Percentiles rank a stretch among this genome's conserved stretches.
Conservation (phyloP, 2,113 vertebrate genomes). For the Ursus arctos region DNA sequence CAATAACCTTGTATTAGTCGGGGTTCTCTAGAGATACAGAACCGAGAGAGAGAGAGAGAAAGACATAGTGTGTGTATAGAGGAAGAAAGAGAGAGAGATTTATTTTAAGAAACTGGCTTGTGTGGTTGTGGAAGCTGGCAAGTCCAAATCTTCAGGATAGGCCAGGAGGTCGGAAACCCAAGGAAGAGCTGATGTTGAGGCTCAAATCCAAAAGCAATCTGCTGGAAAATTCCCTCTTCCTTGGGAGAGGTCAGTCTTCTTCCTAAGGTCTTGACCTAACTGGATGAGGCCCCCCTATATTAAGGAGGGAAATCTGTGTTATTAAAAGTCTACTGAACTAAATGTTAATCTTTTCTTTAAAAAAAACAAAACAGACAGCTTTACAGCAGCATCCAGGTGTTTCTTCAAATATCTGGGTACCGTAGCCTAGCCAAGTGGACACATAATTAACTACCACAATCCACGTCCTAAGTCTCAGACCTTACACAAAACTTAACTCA, state of each 20-base stretch:
- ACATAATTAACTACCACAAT: slow-evolving; percentile 2
- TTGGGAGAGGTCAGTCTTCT: neutral
- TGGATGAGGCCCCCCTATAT: neutral
- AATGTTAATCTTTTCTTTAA: neutral
- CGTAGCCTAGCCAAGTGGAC: neutral
- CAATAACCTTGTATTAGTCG: neutral
- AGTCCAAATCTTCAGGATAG: neutral
- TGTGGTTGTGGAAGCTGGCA: neutral
- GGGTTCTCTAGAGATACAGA: neutral
- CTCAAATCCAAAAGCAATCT: neutral
- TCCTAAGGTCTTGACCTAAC: neutral
- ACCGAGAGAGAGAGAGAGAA: neutral
- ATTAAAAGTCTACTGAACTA: neutral
- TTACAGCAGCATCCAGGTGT: neutral
- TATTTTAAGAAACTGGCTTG: slow-evolving; percentile 16
- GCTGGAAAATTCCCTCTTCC: neutral
- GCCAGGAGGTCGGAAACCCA: neutral
- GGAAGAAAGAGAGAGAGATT: neutral
- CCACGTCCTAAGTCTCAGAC: neutral
- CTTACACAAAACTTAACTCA: slow-evolving; percentile 41
- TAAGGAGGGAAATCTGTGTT: neutral
- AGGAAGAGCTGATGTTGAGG: neutral
- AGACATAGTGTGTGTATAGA: neutral
- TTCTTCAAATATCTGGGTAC: slow-evolving; percentile 7
- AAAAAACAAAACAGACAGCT: neutral